Evolutionary conservation across 2,888 invertebrate species (phyloP), one percentile per base, ranked within the genome.

Genomic region (Tachina lurida): DNA sequence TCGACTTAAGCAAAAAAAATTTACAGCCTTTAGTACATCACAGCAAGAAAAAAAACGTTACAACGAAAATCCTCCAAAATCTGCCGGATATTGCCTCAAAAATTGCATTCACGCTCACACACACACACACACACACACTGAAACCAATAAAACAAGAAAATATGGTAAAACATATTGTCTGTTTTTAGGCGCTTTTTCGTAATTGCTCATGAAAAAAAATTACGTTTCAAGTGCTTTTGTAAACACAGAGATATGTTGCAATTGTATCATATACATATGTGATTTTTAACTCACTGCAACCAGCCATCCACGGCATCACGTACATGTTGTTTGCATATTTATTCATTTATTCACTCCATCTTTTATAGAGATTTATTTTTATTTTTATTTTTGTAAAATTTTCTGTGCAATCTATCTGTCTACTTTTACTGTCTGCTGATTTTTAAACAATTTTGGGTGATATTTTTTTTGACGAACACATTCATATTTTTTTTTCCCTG

Each of bases 181-280:
- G 84, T 56, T 86, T 86, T 86, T 84, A 80, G 84, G 84, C 79
- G 83, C 17, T 73, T 77, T 73, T 76, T 68, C 60, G n/a, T 49
- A 65, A 60, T 52, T 70, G 73, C 41, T 45, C 43, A 67, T 15
- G 67, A 49, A 52, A 41, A 17, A 47, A 13, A 4, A 15, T 13
- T 15, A 13, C n/a, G 62, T 62, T 65, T 79, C 52, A 84, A 86
- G 73, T 79, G 79, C 43, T 71, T 19, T 60, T 71, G 47, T 49
- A 13, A 17, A 15, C 4, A 31, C 31, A 39, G 10, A n/a, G n/a
- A 39, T 45, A 45, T 56, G 54, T 73, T 71, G 79, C 63, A 73
- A 65, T 79, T 71, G 62, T 45, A 15, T 5, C 43, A 13, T 45
- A 12, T 65, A n/a, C 62, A 41, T 80, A 60, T 31, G 49, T 3